A percentile compares a stretch with the other conserved stretches of the same genome.
These are phyloP conservation scores for Eupeodes latifasciatus DNA, from an alignment of 2,888 invertebrate species.

Conservation along the genomic window DNA sequence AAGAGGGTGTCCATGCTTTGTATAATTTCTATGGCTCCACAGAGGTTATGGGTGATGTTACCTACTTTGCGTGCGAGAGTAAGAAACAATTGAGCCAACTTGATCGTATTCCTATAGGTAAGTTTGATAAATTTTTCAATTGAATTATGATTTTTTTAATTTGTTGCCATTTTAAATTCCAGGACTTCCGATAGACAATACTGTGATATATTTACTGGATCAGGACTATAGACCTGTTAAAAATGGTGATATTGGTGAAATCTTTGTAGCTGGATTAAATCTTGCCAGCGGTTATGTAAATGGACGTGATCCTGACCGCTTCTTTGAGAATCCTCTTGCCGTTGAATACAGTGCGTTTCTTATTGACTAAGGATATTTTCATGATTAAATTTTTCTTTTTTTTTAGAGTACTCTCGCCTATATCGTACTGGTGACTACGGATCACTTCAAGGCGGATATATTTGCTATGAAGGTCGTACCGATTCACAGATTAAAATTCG, in stretches of 20 bases:
- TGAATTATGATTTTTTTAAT: no score
- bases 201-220: constrained; percentile 91
- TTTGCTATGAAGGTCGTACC: constrained; percentile 92
- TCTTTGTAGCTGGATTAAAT: constrained; percentile 92
- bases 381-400: constrained; percentile 2
- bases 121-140: constrained; percentile 77
- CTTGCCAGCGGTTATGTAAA: constrained; percentile 92
- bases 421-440: constrained; percentile 95
- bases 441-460: constrained; percentile 86
- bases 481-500: constrained; percentile 94
- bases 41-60: constrained; percentile 96
- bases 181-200: constrained; percentile 92
- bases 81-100: constrained; percentile 86
- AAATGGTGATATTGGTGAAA: constrained; percentile 91
- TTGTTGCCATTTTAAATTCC: constrained; percentile 57
- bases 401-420: constrained; percentile 88
- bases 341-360: constrained; percentile 86
- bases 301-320: constrained; percentile 89
- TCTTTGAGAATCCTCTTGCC: constrained; percentile 90
- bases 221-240: constrained; percentile 89
- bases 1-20: constrained; percentile 87
- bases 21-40: constrained; percentile 97
- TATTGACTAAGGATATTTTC: no score
- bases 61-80: constrained; percentile 89
- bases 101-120: constrained; percentile 93